A percentile compares a stretch with the other conserved stretches of the same genome.
These are phyloP conservation scores for Gopherus evgoodei DNA, from an alignment of 2,113 vertebrate genomes.

Conservation along the genomic window DNA sequence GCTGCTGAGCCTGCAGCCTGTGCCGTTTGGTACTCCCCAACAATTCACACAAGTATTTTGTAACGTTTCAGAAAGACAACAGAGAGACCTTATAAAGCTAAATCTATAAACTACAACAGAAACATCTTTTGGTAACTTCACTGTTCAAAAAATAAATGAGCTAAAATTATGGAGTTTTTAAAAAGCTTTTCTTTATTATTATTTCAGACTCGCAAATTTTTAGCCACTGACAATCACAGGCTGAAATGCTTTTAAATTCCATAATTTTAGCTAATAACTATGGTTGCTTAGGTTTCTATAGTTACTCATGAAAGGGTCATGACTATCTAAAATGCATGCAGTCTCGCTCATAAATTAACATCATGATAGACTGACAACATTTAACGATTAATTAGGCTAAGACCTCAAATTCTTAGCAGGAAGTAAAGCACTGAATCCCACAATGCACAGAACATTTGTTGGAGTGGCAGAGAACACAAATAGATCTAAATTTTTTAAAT, in stretches of 20 bases:
- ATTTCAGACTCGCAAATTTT: constrained; percentile 72
- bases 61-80: background rate
- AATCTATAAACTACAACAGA: background rate
- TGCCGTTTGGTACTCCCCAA: background rate
- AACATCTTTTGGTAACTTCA: background rate
- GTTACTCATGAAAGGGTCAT: constrained; percentile 78
- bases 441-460: constrained; percentile 38
- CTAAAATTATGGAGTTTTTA: constrained; percentile 49
- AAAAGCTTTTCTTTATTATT: constrained; percentile 58
- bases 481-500: constrained; percentile 65
- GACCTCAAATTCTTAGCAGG: constrained; percentile 73
- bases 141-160: constrained; percentile 44
- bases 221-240: constrained; percentile 55
- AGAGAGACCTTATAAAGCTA: background rate
- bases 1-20: background rate
- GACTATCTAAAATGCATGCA: constrained; percentile 70
- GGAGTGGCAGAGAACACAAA: constrained; percentile 62
- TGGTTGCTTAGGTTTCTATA: constrained; percentile 79
- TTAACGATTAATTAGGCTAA: constrained; percentile 81
- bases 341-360: constrained; percentile 79
- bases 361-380: constrained; percentile 75
- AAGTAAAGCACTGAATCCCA: constrained; percentile 67
- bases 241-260: constrained; percentile 67
- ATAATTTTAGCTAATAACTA: constrained; percentile 77
- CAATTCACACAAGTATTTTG: background rate